These are phyloP conservation scores for Eupelmus urozonus DNA, from an alignment of 2,888 invertebrate species.

Conservation along the genomic window DNA sequence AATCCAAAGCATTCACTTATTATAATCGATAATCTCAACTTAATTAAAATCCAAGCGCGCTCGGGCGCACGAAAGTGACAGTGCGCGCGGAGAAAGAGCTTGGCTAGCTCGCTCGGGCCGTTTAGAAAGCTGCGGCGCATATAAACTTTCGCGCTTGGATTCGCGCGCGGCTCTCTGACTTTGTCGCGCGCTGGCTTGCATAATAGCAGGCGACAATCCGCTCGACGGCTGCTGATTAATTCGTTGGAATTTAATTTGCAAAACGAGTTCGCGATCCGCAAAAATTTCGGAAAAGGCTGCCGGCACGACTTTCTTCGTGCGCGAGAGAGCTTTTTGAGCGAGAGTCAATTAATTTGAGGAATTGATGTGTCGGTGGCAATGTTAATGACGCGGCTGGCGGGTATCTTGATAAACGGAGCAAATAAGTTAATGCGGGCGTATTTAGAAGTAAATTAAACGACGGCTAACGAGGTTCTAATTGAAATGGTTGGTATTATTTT, in stretches of 20 bases:
- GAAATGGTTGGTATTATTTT: no score
- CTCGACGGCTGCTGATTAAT: constrained; percentile 3
- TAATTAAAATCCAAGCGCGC: constrained; percentile 4
- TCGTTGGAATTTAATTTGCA: constrained; percentile 8
- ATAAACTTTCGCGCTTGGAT: no score
- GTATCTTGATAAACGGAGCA: no score
- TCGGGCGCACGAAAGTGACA: constrained; percentile 22
- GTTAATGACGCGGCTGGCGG: no score
- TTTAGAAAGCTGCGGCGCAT: constrained; percentile 49
- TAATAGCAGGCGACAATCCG: no score
- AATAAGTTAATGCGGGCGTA: no score
- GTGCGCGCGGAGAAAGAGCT: constrained; percentile 15
- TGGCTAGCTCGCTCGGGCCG: constrained; percentile 15
- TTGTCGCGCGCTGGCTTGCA: no score
- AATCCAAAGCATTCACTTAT: background rate
- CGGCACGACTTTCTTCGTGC: background rate
- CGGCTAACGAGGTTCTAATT: no score
- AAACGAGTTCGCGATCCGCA: background rate
- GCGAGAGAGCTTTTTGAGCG: background rate
- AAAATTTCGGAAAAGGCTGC: background rate
- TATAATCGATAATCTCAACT: background rate
- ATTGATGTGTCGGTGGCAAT: no score
- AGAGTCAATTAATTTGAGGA: no score
- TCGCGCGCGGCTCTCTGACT: no score
- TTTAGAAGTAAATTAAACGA: no score